Percentiles rank a stretch among this genome's conserved stretches.
These are phyloP conservation scores for Octomys mimax DNA, from an alignment of 2,797 vertebrate genomes.

Conservation along the genomic window DNA sequence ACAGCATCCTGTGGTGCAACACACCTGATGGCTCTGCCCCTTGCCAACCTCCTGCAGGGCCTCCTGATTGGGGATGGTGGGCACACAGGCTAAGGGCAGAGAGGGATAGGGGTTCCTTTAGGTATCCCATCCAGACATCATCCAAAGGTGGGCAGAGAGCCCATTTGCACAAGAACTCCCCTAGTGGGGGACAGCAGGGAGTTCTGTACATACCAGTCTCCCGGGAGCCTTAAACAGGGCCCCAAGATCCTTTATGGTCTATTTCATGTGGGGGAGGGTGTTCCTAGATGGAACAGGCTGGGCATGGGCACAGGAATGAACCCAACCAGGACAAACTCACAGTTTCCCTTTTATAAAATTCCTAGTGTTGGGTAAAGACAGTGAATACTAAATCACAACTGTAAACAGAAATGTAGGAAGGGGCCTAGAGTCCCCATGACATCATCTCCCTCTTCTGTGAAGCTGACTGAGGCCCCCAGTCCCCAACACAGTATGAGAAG, in stretches of 20 bases:
- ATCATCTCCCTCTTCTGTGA: conserved; percentile 39
- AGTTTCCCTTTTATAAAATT: conserved; percentile 82
- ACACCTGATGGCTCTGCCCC: conserved; percentile 47
- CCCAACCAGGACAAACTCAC: conserved; percentile 75
- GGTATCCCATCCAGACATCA: conserved; percentile 48
- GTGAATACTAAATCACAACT: conserved; percentile 81
- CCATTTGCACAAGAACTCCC: conserved; percentile 25
- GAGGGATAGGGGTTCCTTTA: conserved; percentile 23
- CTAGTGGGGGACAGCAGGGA: neutral
- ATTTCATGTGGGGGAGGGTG: neutral
- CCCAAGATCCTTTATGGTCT: conserved; percentile 50
- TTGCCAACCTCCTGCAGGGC: conserved; percentile 1
- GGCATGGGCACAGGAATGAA: conserved; percentile 74
- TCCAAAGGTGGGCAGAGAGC: conserved; percentile 32
- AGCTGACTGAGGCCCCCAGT: conserved; percentile 60
- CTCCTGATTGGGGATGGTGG: conserved; percentile 7
- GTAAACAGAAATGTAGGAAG: conserved; percentile 83
- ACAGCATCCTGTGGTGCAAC: conserved; percentile 62
- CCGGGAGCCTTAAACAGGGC: conserved; percentile 19
- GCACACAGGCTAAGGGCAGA: conserved; percentile 46
- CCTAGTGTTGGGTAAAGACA: conserved; percentile 70
- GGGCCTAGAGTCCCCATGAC: conserved; percentile 61
- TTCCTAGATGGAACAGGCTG: conserved; percentile 71
- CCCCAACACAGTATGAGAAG: conserved; percentile 63
- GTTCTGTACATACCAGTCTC: conserved; percentile 56